These are phyloP conservation scores for Ptychobarbus kaznakovi DNA, from an alignment of 2,797 vertebrate species.

Conservation along the genomic window DNA sequence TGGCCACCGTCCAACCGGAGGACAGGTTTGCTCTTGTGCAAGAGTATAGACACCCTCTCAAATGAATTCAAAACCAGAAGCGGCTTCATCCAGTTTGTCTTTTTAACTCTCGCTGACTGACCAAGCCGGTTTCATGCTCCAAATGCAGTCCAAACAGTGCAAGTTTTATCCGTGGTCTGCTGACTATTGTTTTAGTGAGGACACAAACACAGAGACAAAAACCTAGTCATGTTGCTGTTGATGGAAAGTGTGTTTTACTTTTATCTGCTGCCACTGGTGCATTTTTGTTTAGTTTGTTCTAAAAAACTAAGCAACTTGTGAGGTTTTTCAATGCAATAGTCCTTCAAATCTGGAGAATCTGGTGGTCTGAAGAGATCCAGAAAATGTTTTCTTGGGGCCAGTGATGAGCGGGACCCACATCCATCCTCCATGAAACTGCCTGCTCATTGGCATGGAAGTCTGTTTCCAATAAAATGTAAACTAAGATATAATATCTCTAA, in stretches of 20 bases:
- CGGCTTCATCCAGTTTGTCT: slow-evolving; percentile 37
- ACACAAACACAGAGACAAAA: slow-evolving; percentile 37
- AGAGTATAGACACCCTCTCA: slow-evolving; percentile 56
- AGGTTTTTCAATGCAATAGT: neutral
- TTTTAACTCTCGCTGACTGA: slow-evolving; percentile 48
- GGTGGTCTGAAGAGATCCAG: neutral
- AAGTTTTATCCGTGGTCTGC: slow-evolving; percentile 50
- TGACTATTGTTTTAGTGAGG: slow-evolving; percentile 46
- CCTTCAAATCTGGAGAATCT: neutral
- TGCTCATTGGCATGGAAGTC: neutral
- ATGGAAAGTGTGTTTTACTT: neutral
- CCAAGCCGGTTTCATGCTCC: slow-evolving; percentile 55
- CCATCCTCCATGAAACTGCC: neutral
- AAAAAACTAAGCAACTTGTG: neutral
- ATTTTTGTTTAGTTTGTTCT: slow-evolving; percentile 9
- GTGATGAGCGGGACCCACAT: neutral
- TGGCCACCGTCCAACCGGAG: slow-evolving; percentile 79
- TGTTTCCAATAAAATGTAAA: slow-evolving; percentile 1
- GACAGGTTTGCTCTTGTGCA: slow-evolving; percentile 81
- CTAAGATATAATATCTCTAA: neutral
- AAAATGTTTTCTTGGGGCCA: neutral
- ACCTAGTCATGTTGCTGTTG: neutral
- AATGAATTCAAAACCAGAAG: slow-evolving; percentile 51
- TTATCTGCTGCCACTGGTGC: neutral
- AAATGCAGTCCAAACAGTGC: slow-evolving; percentile 39